phyloP scores from a whole-genome alignment of 2,888 invertebrate genomes.

The Dorcus hopei region DNA sequence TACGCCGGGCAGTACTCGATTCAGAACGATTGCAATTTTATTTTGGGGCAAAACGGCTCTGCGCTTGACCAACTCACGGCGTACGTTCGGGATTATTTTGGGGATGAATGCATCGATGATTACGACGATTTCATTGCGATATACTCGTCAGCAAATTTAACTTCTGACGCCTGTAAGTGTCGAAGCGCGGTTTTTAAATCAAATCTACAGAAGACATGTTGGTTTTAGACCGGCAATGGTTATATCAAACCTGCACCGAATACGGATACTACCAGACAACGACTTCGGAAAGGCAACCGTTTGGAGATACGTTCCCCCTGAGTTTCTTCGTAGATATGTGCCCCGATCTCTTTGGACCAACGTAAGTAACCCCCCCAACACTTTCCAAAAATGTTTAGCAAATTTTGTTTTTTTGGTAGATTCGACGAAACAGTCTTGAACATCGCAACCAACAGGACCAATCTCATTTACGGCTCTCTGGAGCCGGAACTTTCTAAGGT shows the following conservation, averaged over 20 bases:
- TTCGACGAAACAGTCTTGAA: constrained; percentile 56
- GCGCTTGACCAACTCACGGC: constrained; percentile 22
- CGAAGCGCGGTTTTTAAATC: not conserved
- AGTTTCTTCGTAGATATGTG: constrained; percentile 68
- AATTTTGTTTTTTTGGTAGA: constrained; percentile 4
- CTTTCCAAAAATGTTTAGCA: not conserved
- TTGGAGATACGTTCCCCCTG: constrained; percentile 54
- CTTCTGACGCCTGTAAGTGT: constrained; percentile 11
- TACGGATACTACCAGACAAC: constrained; percentile 82
- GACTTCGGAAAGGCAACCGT: constrained; percentile 58
- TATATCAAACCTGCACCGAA: constrained; percentile 82
- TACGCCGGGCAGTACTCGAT: constrained; percentile 22
- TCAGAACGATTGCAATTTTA: constrained; percentile 17
- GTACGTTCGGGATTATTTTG: constrained; percentile 15
- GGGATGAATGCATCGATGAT: constrained; percentile 18
- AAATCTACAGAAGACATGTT: not conserved
- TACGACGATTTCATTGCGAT: constrained; percentile 19
- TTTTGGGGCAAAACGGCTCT: constrained; percentile 7
- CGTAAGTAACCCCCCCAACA: constrained; percentile 23
- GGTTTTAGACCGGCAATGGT: constrained; percentile 62
- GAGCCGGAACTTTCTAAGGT: constrained; percentile 54
- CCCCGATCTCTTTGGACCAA: constrained; percentile 66
- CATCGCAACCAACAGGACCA: constrained; percentile 57
- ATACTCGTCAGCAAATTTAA: constrained; percentile 7
- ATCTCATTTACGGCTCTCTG: constrained; percentile 53